Conservation (phyloP, 2,113 vertebrate genomes). For the Sceloporus undulatus region DNA sequence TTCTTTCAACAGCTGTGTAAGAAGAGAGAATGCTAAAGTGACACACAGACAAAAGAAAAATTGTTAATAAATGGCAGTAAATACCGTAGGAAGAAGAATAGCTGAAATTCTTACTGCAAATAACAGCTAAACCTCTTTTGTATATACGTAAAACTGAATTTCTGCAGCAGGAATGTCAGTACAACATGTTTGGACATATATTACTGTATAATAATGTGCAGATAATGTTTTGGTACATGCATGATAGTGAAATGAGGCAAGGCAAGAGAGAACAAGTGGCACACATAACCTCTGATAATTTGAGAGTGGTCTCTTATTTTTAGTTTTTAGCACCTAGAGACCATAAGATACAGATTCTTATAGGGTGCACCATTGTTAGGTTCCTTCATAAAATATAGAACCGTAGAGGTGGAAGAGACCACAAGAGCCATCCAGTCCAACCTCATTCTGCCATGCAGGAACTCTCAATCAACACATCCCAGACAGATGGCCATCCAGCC, state of each 20-base stretch:
- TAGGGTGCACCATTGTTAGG: no score
- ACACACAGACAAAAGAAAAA: neutral
- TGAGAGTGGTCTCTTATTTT: neutral
- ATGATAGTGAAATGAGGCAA: neutral
- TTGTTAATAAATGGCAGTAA: neutral
- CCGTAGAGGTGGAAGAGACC: no score
- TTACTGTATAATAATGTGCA: neutral
- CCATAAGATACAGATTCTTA: no score
- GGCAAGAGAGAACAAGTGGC: neutral
- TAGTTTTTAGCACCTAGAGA: no score
- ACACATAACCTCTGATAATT: neutral
- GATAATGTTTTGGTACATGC: neutral
- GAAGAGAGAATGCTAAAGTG: conserved; percentile 6
- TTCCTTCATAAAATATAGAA: no score
- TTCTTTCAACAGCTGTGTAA: neutral
- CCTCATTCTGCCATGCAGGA: no score
- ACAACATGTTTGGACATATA: neutral
- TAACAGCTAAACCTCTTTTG: neutral
- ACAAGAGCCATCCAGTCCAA: no score
- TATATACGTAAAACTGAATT: neutral
- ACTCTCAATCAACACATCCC: no score
- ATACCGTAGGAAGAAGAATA: neutral
- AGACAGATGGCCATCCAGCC: no score
- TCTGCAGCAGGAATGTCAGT: neutral
- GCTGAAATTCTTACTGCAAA: neutral